Evolutionary conservation across 2,888 invertebrate genomes (phyloP).

Genomic region (Geophilus truncorum): DNA sequence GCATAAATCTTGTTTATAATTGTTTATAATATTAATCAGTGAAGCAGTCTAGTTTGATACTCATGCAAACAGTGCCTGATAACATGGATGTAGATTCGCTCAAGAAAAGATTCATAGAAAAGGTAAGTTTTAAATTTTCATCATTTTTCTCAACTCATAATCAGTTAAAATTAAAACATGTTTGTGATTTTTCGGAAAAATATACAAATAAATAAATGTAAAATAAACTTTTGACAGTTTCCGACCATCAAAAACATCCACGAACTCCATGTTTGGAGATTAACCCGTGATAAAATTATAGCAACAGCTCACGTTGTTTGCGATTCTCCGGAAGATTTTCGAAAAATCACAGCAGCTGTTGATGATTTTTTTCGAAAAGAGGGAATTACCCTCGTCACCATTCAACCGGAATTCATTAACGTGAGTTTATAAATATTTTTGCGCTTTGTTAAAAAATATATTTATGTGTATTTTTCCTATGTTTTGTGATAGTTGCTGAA

Average conservation of each 20-base stretch:
- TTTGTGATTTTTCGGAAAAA: too few relatives aligned
- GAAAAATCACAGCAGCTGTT: constrained; percentile 60
- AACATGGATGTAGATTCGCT: constrained; percentile 72
- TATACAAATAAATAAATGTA: too few relatives aligned
- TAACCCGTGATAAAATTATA: constrained; percentile 70
- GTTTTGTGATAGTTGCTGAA: constrained; percentile 23
- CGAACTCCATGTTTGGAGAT: constrained; percentile 84
- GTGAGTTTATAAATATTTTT: constrained; percentile 30
- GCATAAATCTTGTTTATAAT: too few relatives aligned
- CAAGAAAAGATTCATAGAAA: constrained; percentile 57
- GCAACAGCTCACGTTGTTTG: constrained; percentile 80
- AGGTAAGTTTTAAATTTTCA: too few relatives aligned
- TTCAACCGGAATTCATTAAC: constrained; percentile 73
- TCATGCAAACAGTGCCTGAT: constrained; percentile 87
- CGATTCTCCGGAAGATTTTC: constrained; percentile 55
- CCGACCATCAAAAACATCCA: constrained; percentile 71
- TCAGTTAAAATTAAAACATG: too few relatives aligned
- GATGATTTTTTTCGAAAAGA: constrained; percentile 86
- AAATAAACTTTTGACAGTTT: too few relatives aligned
- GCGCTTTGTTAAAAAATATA: neutral
- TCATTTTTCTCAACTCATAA: too few relatives aligned
- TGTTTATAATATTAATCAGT: too few relatives aligned
- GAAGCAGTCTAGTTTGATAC: constrained; percentile 79
- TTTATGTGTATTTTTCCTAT: neutral
- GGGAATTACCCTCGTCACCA: constrained; percentile 75